These are phyloP conservation scores for Illadopsis cleaveri DNA, from an alignment of 2,113 vertebrate species.

Conservation along the genomic window DNA sequence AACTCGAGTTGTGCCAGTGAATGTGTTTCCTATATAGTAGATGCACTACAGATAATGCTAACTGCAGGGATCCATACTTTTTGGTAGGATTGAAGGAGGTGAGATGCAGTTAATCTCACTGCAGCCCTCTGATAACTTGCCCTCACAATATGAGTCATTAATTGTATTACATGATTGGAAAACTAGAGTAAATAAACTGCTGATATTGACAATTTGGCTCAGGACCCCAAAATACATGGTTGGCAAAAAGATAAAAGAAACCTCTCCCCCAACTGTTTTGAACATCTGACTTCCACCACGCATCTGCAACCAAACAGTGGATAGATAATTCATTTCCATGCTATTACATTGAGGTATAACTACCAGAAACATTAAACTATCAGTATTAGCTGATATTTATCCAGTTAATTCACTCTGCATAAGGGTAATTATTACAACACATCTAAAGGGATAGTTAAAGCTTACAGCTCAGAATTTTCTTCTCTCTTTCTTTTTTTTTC, in stretches of 20 bases:
- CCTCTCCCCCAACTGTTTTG: neutral
- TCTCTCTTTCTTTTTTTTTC: neutral
- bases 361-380: conserved; percentile 75
- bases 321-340: conserved; percentile 78
- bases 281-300: conserved; percentile 43
- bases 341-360: conserved; percentile 72
- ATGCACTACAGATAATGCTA: neutral
- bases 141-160: conserved; percentile 2
- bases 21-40: neutral
- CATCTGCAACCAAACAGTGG: conserved; percentile 54
- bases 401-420: conserved; percentile 72
- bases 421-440: conserved; percentile 69
- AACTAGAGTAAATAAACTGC: conserved; percentile 16
- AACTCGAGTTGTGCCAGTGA: neutral
- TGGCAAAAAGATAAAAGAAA: neutral
- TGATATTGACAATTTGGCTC: neutral
- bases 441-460: conserved; percentile 78
- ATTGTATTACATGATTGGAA: conserved; percentile 27
- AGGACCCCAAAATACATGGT: conserved; percentile 19
- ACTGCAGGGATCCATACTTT: neutral
- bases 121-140: neutral
- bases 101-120: conserved; percentile 9
- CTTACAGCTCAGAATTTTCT: conserved; percentile 67
- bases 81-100: neutral
- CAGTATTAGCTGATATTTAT: conserved; percentile 66